Base-by-base conservation (phyloP, 2,113 vertebrate genomes). In the Misgurnus anguillicaudatus region DNA sequence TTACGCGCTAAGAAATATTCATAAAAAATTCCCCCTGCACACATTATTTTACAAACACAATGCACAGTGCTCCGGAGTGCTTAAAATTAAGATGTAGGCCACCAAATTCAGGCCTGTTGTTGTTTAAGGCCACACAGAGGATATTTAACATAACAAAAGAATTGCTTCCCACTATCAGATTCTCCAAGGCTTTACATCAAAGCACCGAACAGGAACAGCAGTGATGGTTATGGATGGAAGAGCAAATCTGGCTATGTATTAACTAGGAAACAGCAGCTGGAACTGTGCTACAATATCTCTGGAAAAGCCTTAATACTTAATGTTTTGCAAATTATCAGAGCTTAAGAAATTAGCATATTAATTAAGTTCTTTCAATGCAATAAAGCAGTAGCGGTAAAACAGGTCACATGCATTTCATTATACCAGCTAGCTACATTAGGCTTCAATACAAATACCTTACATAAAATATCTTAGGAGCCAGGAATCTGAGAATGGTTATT, bases 261-360 rank as follows among this genome's bases (percentile, higher is more conserved):
- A 78, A 77, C 47, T 42, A 72, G 31, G 42, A 53, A 71, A 62
- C 0, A 31, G 48, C 41, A 39, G 63, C 77, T 47, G 19, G 70
- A 78, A 45, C 77, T 55, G 57, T 41, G 65, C 62, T 72, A 53
- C 81, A 76, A 45, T 74, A 69, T 71, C 71, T 63, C 41, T 19
- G 64, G 45, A 69, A 75, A 75, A 75, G 10, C 55, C 48, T 69
- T 67, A 62, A 55, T 57, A 62, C 76, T 47, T 62, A 63, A 53
- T 72, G 53, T 82, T 79, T 79, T 71, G 61, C 68, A 63, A 84
- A 81, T 81, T 53, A 58, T 41, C 55, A 64, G 51, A 39, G 57
- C 71, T 65, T 31, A 69, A 31, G 4, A 75, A 78, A 84, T 77
- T 81, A 60, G 76, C 75, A 81, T 83, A 73, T 79, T 74, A 83